A percentile compares a stretch with the other conserved stretches of the same genome.
Conservation (phyloP, 2,113 vertebrate species). For the Bambusicola thoracicus region DNA sequence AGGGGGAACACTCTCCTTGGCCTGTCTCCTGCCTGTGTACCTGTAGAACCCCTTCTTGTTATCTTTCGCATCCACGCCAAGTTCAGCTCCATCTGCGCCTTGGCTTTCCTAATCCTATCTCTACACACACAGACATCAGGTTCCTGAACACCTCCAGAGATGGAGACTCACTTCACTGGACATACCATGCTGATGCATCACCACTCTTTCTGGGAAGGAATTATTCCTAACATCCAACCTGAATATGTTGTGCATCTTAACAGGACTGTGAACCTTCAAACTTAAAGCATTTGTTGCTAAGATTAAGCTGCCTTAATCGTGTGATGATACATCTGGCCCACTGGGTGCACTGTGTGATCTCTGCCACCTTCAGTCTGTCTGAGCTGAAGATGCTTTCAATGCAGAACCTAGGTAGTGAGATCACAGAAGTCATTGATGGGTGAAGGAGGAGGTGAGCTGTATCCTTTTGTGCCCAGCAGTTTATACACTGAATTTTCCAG, state of each 20-base stretch:
- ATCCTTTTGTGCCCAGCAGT: not conserved
- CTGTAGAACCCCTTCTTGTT: no score
- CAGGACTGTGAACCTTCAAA: not conserved
- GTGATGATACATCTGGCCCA: not conserved
- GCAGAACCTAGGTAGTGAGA: not conserved
- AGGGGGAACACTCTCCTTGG: no score
- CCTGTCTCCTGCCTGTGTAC: no score
- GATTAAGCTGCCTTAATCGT: not conserved
- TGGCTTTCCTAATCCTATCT: no score
- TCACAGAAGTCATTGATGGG: not conserved
- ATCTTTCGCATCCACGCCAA: no score
- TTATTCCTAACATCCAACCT: no score
- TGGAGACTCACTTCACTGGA: no score
- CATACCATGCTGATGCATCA: no score
- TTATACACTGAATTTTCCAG: not conserved
- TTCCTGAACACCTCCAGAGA: no score
- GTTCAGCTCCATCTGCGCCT: no score
- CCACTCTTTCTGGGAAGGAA: no score
- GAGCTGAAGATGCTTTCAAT: not conserved
- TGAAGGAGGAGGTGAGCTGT: not conserved
- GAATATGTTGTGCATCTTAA: not conserved
- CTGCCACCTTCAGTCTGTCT: not conserved
- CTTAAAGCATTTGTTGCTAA: not conserved
- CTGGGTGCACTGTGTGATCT: not conserved
- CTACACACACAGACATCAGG: no score